Base-by-base conservation (phyloP, 2,888 invertebrate genomes). In the Drosophila pegasa region DNA sequence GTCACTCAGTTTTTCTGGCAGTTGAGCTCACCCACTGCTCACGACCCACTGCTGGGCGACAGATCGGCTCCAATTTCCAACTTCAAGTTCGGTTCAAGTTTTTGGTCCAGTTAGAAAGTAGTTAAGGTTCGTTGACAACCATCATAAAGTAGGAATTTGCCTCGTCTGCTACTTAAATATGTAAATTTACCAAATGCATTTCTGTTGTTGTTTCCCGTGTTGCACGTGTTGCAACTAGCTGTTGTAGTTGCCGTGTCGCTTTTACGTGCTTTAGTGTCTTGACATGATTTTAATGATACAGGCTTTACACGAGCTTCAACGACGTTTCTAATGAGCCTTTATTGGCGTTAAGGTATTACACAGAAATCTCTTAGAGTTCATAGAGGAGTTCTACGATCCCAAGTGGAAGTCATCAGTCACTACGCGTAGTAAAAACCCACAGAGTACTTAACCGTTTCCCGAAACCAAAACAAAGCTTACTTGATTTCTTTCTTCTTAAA, bases 141-240 rank as follows among this genome's bases (percentile, higher is more conserved):
- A 66, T 66, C 67, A 59, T 76, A 75, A 79, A 71, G 64, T 71
- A 63, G 54, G 57, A 68, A 65, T 64, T 61, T 43, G 40, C 38
- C 25, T 40, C 56, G 61, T 37, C 41, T 51, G 70, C 76, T 71
- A 63, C 71, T 87, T 74, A 76, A 76, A 75, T 76, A 85, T 85
- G 81, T 87, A 64, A 88, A 85, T 85, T 76, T 71, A 27, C 55
- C 56, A 85, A 89, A 85, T 85, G 85, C 85, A 80, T 89, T 85
- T 88, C 66, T 79, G 88, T 75, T 71, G 20, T 45, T 33, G 40
- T 89, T 77, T 73, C 61, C 69, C 65, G 60, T 77, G 88, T 50
- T 33, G 38, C 56, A 50, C 50, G 63, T 59, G 57, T 10, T 41
- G 43, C 37, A 50, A 41, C 22, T 50, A 22, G 29, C 20, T 20